These are phyloP conservation scores for Latrodectus elegans DNA, from an alignment of 2,888 invertebrate genomes.

Conservation along the genomic window DNA sequence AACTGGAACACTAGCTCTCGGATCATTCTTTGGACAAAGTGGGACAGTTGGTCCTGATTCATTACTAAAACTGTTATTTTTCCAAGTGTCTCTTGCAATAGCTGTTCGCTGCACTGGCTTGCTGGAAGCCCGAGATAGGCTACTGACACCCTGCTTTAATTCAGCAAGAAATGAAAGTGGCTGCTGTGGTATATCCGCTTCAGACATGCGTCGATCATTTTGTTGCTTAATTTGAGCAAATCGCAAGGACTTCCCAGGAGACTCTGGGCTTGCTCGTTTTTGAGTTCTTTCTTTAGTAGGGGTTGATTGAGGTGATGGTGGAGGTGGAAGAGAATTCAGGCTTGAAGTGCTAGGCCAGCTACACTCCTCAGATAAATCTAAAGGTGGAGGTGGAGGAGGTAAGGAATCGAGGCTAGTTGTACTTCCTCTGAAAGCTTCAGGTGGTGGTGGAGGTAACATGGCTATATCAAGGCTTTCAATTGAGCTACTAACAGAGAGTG, in stretches of 20 bases:
- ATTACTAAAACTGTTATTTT: conserved; percentile 1
- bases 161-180: conserved; percentile 71
- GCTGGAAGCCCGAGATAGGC: conserved; percentile 46
- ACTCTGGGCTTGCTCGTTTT: conserved; percentile 28
- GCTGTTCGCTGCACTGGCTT: conserved; percentile 34
- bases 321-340: conserved; percentile 71
- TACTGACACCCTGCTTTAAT: conserved; percentile 65
- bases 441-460: conserved; percentile 73
- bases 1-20: conserved; percentile 43
- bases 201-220: conserved; percentile 62
- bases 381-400: conserved; percentile 72
- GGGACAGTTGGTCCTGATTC: not conserved
- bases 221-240: conserved; percentile 68
- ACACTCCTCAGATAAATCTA: conserved; percentile 67
- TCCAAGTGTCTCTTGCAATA: conserved; percentile 43
- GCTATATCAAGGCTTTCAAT: conserved; percentile 69
- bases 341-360: conserved; percentile 71
- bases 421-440: conserved; percentile 71
- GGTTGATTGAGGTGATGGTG: conserved; percentile 70
- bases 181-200: conserved; percentile 64
- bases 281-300: conserved; percentile 53
- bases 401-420: conserved; percentile 67
- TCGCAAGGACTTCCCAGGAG: conserved; percentile 48
- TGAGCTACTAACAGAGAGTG: conserved; percentile 75
- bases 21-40: conserved; percentile 28